These are phyloP conservation scores for Drosophila novamexicana DNA, from an alignment of 1,140 invertebrate species.

Conservation along the genomic window DNA sequence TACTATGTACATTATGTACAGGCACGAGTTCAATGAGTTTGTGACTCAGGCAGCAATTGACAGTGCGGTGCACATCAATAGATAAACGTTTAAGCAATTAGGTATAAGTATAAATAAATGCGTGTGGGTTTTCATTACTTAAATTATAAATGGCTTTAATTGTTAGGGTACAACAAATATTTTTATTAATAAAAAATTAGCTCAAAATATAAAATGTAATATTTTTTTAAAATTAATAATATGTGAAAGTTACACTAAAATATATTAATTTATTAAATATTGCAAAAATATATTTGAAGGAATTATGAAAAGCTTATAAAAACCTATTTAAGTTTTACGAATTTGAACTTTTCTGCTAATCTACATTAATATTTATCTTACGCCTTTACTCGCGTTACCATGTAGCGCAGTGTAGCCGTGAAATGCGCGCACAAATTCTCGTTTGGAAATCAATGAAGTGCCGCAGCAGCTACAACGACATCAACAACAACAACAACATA, in stretches of 20 bases:
- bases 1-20: slow-evolving; percentile 9
- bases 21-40: slow-evolving; percentile 29
- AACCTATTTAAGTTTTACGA: no score
- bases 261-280: no score
- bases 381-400: not conserved
- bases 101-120: not conserved
- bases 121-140: not conserved
- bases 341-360: no score
- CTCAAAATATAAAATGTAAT: no score
- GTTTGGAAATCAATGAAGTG: slow-evolving; percentile 73
- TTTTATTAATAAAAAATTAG: not conserved
- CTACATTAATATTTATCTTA: no score
- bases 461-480: slow-evolving; percentile 53
- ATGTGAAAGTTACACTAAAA: no score
- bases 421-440: slow-evolving; percentile 51
- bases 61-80: slow-evolving; percentile 16
- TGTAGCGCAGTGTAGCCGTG: slow-evolving; percentile 50
- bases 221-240: no score
- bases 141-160: not conserved
- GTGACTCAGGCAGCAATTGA: slow-evolving; percentile 10
- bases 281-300: no score
- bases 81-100: slow-evolving; percentile 9
- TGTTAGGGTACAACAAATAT: no score
- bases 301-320: not conserved
- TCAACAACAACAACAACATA: slow-evolving; percentile 5